Evolutionary conservation across 2,888 invertebrate genomes (phyloP).

Genomic region (Augiades crinisus): DNA sequence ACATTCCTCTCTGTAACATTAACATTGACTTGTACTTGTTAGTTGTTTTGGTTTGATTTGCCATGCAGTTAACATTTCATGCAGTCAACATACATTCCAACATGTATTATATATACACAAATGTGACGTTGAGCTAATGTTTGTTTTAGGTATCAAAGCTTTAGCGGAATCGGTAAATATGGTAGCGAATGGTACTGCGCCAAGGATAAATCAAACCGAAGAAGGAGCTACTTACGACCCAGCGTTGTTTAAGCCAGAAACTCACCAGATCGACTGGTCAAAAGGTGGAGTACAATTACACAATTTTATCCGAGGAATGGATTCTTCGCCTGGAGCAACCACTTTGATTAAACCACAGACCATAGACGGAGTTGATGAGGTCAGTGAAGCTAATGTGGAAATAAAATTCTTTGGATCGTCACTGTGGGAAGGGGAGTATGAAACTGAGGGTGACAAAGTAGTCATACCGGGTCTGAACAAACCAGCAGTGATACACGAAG

Average conservation of each 20-base stretch:
- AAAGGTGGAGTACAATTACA: conserved; percentile 89
- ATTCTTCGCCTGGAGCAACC: conserved; percentile 97
- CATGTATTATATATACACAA: no score
- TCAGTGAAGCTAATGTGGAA: conserved; percentile 52
- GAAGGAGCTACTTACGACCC: conserved; percentile 97
- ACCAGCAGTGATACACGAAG: conserved; percentile 87
- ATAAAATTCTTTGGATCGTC: conserved; percentile 89
- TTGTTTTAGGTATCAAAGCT: conserved; percentile 82
- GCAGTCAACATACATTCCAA: no score
- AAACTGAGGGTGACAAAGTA: conserved; percentile 80
- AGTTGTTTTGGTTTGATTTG: no score
- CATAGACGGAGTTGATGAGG: conserved; percentile 59
- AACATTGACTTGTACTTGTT: no score
- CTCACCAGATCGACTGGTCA: conserved; percentile 89
- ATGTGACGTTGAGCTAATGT: no score
- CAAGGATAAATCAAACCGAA: conserved; percentile 88
- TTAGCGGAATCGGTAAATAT: conserved; percentile 92
- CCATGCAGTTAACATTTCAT: no score
- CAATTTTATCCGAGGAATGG: conserved; percentile 96
- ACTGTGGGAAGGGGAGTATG: conserved; percentile 82
- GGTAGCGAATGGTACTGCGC: conserved; percentile 92
- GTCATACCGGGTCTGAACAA: conserved; percentile 82
- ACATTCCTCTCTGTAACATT: no score
- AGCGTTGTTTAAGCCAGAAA: conserved; percentile 91
- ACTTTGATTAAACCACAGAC: conserved; percentile 70